phyloP scores from a whole-genome alignment of 1,140 invertebrate species.

The Eumaeus atala region DNA sequence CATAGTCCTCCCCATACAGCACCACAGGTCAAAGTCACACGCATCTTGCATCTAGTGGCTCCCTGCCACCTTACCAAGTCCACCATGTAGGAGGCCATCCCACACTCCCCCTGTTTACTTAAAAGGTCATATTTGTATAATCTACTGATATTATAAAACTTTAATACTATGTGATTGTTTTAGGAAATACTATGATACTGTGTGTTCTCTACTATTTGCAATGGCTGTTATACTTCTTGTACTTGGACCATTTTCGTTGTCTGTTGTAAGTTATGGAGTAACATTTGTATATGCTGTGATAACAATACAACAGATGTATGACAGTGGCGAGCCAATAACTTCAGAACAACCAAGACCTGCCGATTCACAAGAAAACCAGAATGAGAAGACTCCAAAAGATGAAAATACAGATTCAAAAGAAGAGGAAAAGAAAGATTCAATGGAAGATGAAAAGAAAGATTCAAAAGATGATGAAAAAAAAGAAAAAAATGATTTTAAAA shows the following conservation, averaged over 20 bases:
- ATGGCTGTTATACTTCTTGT: slow-evolving; percentile 70
- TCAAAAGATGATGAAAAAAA: slow-evolving; percentile 11
- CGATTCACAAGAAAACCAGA: neutral
- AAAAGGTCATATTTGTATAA: no score
- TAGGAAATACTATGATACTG: slow-evolving; percentile 68
- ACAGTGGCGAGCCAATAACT: slow-evolving; percentile 23
- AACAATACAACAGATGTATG: slow-evolving; percentile 72
- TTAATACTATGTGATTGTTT: slow-evolving; percentile 28
- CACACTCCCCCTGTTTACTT: no score
- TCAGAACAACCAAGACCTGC: neutral
- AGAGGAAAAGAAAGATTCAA: slow-evolving; percentile 14
- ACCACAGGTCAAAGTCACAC: no score
- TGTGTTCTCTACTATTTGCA: slow-evolving; percentile 68
- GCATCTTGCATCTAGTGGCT: no score
- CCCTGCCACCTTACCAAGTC: no score
- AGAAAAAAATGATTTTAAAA: slow-evolving; percentile 10
- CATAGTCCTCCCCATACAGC: no score
- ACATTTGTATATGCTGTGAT: slow-evolving; percentile 71
- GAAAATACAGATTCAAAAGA: slow-evolving; percentile 2
- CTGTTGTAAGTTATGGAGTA: slow-evolving; percentile 75
- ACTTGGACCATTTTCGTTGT: slow-evolving; percentile 74
- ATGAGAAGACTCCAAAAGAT: neutral
- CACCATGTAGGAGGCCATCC: no score
- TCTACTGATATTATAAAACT: slow-evolving; percentile 3
- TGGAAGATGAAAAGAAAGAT: neutral